phyloP scores from a whole-genome alignment of 1,140 invertebrate species.

The Caenorhabditis remanei region DNA sequence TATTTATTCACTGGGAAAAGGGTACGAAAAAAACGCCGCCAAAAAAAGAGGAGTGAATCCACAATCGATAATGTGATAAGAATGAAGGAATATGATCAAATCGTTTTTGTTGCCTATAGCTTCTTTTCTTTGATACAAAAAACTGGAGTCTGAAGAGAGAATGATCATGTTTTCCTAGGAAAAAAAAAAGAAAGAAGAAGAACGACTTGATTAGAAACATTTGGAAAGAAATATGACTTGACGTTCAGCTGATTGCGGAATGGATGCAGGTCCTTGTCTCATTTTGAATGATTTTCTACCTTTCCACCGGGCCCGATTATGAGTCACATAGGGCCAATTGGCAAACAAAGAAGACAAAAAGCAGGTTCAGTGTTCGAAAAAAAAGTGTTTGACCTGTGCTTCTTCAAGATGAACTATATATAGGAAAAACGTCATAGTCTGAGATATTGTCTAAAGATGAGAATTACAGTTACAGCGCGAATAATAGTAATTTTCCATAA shows the following conservation, averaged over 20 bases:
- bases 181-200: constrained; percentile 21
- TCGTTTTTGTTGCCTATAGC: constrained; percentile 13
- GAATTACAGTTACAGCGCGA: too few species aligned
- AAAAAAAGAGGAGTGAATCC: not conserved
- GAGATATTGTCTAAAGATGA: not conserved
- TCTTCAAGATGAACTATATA: not conserved
- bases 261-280: constrained; percentile 23
- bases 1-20: not conserved
- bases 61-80: constrained; percentile 52
- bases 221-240: constrained; percentile 36
- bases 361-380: constrained; percentile 35
- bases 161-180: constrained; percentile 31
- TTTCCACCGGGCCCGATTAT: constrained; percentile 28
- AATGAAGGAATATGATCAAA: constrained; percentile 6
- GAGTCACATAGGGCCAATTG: constrained; percentile 1
- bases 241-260: constrained; percentile 12
- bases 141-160: constrained; percentile 23
- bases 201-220: constrained; percentile 50
- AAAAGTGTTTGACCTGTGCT: constrained; percentile 18
- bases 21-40: not conserved
- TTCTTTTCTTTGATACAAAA: constrained; percentile 20
- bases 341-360: constrained; percentile 14
- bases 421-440: not conserved
- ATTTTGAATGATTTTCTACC: constrained; percentile 11
- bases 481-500: too few species aligned